Percentiles rank a stretch among this genome's conserved stretches.
Evolutionary conservation across 2,113 vertebrate species (phyloP).

Genomic region (Salminus brasiliensis): DNA sequence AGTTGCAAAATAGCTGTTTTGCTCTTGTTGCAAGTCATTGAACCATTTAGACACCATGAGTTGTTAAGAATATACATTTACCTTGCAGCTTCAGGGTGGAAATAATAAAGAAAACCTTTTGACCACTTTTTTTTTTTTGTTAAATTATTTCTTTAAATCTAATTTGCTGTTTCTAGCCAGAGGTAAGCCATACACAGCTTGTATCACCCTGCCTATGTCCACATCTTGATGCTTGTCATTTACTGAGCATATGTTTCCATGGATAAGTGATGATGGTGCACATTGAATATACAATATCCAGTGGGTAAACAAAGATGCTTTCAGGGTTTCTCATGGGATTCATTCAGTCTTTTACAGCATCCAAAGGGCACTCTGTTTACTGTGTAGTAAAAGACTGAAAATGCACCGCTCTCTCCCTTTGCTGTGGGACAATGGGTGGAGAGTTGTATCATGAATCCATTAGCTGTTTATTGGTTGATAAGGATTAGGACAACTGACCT

Average conservation of each 20-base stretch:
- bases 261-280: constrained; percentile 6
- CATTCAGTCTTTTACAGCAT: constrained; percentile 21
- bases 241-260: constrained; percentile 13
- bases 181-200: not conserved
- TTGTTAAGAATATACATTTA: too few species aligned
- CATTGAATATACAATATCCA: constrained; percentile 4
- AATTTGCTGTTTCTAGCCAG: not conserved
- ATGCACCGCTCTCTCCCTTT: constrained; percentile 18
- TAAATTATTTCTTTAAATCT: not conserved
- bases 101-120: too few species aligned
- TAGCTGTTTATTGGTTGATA: not conserved
- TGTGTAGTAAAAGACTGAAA: constrained; percentile 11
- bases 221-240: not conserved
- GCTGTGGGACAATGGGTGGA: constrained; percentile 15
- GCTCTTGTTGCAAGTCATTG: too few species aligned
- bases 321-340: constrained; percentile 22
- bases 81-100: too few species aligned
- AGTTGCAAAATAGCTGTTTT: too few species aligned
- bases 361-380: constrained; percentile 3
- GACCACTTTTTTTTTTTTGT: too few species aligned
- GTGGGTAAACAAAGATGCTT: constrained; percentile 16
- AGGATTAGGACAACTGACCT: not conserved
- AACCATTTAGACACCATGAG: too few species aligned
- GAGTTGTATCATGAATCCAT: constrained; percentile 36
- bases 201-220: not conserved